Evolutionary conservation across 2,888 invertebrate genomes (phyloP), one percentile per base, ranked within the genome.

Genomic region (Reticulitermes lucifugus): DNA sequence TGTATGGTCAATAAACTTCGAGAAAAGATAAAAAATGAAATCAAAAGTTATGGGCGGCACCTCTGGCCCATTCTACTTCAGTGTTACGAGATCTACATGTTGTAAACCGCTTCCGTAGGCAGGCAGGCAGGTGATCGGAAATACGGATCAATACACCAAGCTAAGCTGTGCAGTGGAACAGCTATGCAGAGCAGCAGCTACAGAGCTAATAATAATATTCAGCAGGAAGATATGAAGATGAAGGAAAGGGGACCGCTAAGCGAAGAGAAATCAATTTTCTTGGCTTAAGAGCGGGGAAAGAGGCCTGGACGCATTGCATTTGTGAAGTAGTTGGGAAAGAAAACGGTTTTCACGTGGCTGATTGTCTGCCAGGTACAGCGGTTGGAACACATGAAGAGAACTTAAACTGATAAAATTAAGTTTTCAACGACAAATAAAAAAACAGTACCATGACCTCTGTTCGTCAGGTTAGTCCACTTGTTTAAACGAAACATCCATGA

Each of bases 71-170:
- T 35, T 35, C 3, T 4, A 9, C 41, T 21, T 21, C 75, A 25
- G 41, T 75, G 35, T 75, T 75, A 75, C 41, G 9, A 35, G 75
- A 25, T 18, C 29, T 29, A 29, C 29, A 71, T 7, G 29, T 9
- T 71, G 35, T 21, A 71, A 29, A 29, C 29, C 71, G 7, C 71
- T 71, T 71, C 71, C 18, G n/a, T 65, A 65, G n/a, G 65, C 65
- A 71, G n/a, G 65, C 65, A 71, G 4, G 71, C 14, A 71, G 71
- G 71, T 71, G 29, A 71, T 71, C 71, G 71, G 71, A 71, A 41
- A 41, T 73, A 73, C 73, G 73, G 73, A 73, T 41, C 73, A 73
- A 73, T 73, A 41, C 25, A 41, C 35, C 21, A 73, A 41, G 73
- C 73, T 73, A 65, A 65, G 65, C 65, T 65, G 65, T 65, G 65